These are phyloP conservation scores for Lysandra bellargus DNA, from an alignment of 2,888 invertebrate genomes.

Conservation along the genomic window DNA sequence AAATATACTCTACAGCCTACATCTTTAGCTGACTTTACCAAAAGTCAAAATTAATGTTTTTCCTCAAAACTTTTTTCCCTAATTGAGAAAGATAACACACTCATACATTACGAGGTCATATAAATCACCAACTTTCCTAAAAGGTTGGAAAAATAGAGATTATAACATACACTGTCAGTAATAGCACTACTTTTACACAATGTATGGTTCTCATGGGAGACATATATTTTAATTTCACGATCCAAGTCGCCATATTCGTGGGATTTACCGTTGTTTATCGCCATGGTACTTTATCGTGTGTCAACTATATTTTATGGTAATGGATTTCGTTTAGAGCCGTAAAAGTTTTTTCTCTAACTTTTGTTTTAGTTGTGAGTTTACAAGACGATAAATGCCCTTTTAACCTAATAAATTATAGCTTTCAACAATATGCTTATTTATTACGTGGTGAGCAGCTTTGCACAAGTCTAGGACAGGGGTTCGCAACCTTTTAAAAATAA, in stretches of 20 bases:
- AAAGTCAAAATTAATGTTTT: background rate
- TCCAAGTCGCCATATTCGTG: constrained; percentile 7
- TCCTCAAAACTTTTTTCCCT: background rate
- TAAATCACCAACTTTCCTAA: background rate
- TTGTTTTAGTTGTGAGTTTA: background rate
- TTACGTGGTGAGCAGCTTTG: background rate
- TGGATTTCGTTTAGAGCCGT: constrained; percentile 8
- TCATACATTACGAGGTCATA: background rate
- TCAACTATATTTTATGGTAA: constrained; percentile 11
- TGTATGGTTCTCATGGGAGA: constrained; percentile 3
- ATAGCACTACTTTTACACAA: constrained; percentile 4
- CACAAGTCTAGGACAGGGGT: too few species aligned
- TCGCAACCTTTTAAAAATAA: too few species aligned
- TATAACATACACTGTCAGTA: background rate
- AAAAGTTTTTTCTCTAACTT: constrained; percentile 1
- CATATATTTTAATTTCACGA: constrained; percentile 15
- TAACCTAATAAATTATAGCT: background rate
- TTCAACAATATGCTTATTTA: background rate
- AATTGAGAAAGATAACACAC: background rate
- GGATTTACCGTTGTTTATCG: constrained; percentile 7
- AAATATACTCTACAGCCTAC: background rate
- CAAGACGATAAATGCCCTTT: background rate
- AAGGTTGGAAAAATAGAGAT: background rate
- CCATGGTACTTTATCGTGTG: background rate
- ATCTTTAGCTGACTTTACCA: background rate